Base-by-base conservation (phyloP, 2,888 invertebrate genomes). In the Odontocolon sp. region DNA sequence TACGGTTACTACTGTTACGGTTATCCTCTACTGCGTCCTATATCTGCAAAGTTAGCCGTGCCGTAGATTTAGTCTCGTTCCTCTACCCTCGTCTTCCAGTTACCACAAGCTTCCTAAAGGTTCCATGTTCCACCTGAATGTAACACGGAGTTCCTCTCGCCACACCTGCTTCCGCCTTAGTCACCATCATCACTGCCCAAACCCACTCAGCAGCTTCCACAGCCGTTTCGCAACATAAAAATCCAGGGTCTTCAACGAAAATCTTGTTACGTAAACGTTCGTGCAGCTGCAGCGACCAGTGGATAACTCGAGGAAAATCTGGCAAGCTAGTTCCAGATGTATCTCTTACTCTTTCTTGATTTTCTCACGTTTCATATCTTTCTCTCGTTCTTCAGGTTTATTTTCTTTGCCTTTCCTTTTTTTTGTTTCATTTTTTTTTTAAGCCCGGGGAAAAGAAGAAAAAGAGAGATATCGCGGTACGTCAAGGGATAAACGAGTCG, bases 401-500 rank as follows among this genome's bases (percentile, higher is more conserved):
- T 14, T 14, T 23, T 21, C 21, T 3, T 11, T 14, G 2, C 21
- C 18, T n/a, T 47, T 9, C 3, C 23, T 45, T 61, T 28, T 47
- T 33, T 42, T 31, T 23, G 9, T 42, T 66, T 31, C 26, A 21
- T 21, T 54, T 54, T 38, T 8, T 28, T 38, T 59, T 40, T 50
- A 18, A 9, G 23, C 26, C 3, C 8, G 9, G 26, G 6, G 3
- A 8, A 23, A 18, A 33, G 47, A 8, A 3, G 18, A 57, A 64
- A 64, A 64, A 71, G 47, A 6, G 31, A 23, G 23, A 59, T 31
- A 54, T 23, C 50, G 52, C 4, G 8, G 14, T 28, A 33, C 38
- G 57, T 71, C 56, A 47, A 57, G 28, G 63, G 63, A 71, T 47
- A 71, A 71, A 71, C 64, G 64, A 71, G 64, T 40, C 11, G 47